Percentiles rank a stretch among this genome's conserved stretches.
Evolutionary conservation across 2,797 vertebrate species (phyloP).

Genomic region (Bryconaethiops microstoma): DNA sequence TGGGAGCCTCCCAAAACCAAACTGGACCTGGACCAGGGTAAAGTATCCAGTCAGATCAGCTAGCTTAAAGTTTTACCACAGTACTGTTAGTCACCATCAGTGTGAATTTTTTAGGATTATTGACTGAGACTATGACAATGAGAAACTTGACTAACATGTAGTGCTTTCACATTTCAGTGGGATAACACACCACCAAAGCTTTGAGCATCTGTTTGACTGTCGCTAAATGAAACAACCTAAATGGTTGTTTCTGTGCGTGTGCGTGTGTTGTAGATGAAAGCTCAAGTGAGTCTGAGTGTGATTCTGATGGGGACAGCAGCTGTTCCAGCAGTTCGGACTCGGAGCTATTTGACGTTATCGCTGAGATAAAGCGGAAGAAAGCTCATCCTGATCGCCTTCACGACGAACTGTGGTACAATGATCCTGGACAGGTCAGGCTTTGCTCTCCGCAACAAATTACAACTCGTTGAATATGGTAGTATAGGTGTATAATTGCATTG

Average conservation of each 20-base stretch:
- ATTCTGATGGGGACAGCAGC: conserved; percentile 87
- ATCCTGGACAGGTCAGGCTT: conserved; percentile 88
- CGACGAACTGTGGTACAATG: conserved; percentile 98
- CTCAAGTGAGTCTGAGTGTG: conserved; percentile 94
- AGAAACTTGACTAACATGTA: too few relatives aligned
- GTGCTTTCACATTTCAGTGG: too few relatives aligned
- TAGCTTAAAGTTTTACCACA: too few relatives aligned
- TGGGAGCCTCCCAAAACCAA: conserved; percentile 98
- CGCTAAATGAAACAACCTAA: too few relatives aligned
- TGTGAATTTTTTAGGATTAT: too few relatives aligned
- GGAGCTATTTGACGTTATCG: conserved; percentile 96
- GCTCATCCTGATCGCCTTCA: conserved; percentile 97
- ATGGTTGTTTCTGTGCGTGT: neutral
- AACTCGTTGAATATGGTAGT: too few relatives aligned
- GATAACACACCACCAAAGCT: too few relatives aligned
- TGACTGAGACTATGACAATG: too few relatives aligned
- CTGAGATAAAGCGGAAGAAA: conserved; percentile 97
- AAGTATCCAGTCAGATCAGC: neutral
- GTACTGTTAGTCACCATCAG: too few relatives aligned
- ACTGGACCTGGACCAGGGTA: conserved; percentile 92
- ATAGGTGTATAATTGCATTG: too few relatives aligned
- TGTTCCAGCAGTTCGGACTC: conserved; percentile 95
- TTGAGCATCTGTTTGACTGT: neutral
- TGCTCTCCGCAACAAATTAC: neutral
- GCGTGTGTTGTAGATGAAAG: conserved; percentile 72